Evolutionary conservation across 2,888 invertebrate species (phyloP).

Genomic region (Galerucella calmariensis): DNA sequence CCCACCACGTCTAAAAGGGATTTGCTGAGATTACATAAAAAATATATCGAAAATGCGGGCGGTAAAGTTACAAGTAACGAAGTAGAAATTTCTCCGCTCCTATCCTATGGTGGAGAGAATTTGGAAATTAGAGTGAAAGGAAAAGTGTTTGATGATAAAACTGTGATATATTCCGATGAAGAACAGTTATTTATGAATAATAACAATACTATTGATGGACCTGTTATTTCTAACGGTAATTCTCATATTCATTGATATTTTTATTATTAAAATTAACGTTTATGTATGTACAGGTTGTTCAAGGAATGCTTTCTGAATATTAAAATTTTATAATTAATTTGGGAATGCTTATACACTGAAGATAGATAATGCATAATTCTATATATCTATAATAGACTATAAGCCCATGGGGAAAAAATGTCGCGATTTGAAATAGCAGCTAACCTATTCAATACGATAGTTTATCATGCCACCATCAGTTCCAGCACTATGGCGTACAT

Average conservation of each 20-base stretch:
- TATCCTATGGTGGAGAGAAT: constrained; percentile 92
- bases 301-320: background rate
- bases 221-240: constrained; percentile 21
- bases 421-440: no score
- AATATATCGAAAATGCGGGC: constrained; percentile 84
- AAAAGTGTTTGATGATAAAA: constrained; percentile 49
- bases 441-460: no score
- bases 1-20: constrained; percentile 87
- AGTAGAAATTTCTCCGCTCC: constrained; percentile 90
- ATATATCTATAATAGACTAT: no score
- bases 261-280: background rate
- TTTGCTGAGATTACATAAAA: constrained; percentile 79
- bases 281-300: background rate
- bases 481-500: no score
- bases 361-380: no score
- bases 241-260: background rate
- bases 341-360: no score
- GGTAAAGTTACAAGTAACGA: constrained; percentile 76
- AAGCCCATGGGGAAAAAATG: no score
- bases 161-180: constrained; percentile 50
- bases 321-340: background rate
- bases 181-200: constrained; percentile 44
- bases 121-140: constrained; percentile 65
- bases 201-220: constrained; percentile 34
- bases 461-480: no score